phyloP scores from a whole-genome alignment of 2,113 vertebrate species.

The Chloropsis hardwickii region DNA sequence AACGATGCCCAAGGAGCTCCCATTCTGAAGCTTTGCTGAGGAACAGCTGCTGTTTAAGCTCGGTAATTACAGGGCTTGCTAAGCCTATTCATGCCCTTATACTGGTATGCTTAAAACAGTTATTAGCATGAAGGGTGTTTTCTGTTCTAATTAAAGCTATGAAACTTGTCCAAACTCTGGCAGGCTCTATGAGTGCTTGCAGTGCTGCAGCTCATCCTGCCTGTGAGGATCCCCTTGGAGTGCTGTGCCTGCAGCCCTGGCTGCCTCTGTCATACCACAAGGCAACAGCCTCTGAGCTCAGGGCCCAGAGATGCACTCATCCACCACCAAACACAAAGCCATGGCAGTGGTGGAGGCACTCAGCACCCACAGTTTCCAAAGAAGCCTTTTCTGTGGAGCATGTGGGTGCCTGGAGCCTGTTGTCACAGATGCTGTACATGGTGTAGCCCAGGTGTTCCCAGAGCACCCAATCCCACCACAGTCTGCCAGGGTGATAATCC shows the following conservation, averaged over 20 bases:
- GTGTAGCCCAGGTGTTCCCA: too few relatives aligned
- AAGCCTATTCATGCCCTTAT: not conserved
- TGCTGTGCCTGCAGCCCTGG: not conserved
- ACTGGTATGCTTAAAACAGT: not conserved
- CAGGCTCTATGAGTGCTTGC: not conserved
- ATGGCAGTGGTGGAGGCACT: accelerated
- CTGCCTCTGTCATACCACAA: not conserved
- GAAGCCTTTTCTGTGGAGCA: not conserved
- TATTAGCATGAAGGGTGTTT: not conserved
- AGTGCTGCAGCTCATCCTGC: not conserved
- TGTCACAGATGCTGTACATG: not conserved
- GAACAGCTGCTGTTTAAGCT: not conserved
- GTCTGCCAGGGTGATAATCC: not conserved
- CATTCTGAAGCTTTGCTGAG: accelerated
- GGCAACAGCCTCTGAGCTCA: not conserved
- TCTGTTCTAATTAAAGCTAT: not conserved
- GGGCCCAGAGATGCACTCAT: not conserved
- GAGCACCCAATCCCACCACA: too few relatives aligned
- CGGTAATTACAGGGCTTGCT: accelerated
- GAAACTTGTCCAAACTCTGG: not conserved
- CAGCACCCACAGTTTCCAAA: not conserved
- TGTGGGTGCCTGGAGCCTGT: not conserved
- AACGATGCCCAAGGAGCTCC: not conserved
- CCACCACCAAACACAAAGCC: not conserved
- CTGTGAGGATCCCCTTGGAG: not conserved